These are phyloP conservation scores for Trichogramma pretiosum DNA, from an alignment of 1,140 invertebrate species.

Conservation along the genomic window DNA sequence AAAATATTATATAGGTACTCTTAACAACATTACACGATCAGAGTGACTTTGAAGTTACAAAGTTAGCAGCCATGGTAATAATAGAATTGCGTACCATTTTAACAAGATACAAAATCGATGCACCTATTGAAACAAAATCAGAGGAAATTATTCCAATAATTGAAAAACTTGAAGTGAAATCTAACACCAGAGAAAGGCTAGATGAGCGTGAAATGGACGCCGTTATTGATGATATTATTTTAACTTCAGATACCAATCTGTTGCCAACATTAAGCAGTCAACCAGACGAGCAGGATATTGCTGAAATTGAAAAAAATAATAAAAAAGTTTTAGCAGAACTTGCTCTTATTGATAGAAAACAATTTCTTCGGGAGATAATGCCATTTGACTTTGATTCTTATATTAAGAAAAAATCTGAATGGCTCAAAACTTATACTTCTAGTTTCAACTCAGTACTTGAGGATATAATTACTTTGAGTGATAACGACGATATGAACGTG, in stretches of 20 bases:
- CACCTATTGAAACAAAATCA: conserved; percentile 24
- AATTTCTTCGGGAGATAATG: conserved; percentile 49
- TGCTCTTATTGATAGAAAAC: no score
- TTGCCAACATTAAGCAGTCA: conserved; percentile 49
- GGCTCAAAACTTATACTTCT: conserved; percentile 49
- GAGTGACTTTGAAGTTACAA: conserved; percentile 60
- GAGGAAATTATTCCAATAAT: background rate
- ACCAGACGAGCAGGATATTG: conserved; percentile 35
- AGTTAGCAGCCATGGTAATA: conserved; percentile 50
- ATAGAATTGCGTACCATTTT: conserved; percentile 51
- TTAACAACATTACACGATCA: conserved; percentile 58
- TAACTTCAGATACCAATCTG: conserved; percentile 49
- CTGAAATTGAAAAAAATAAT: conserved; percentile 23
- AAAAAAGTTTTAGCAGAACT: no score
- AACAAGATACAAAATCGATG: conserved; percentile 49
- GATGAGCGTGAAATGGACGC: no score
- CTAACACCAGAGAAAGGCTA: background rate
- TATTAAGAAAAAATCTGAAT: conserved; percentile 48
- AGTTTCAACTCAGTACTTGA: conserved; percentile 56
- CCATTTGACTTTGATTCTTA: conserved; percentile 47
- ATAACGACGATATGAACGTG: conserved; percentile 44
- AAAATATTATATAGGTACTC: conserved; percentile 39
- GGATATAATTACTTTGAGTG: conserved; percentile 54
- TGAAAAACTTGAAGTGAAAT: background rate
- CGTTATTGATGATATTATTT: conserved; percentile 40